Percentiles rank a stretch among this genome's conserved stretches.
Conservation (phyloP, 92 coral and sea anemone genomes). For the Heliopora coerulea region DNA sequence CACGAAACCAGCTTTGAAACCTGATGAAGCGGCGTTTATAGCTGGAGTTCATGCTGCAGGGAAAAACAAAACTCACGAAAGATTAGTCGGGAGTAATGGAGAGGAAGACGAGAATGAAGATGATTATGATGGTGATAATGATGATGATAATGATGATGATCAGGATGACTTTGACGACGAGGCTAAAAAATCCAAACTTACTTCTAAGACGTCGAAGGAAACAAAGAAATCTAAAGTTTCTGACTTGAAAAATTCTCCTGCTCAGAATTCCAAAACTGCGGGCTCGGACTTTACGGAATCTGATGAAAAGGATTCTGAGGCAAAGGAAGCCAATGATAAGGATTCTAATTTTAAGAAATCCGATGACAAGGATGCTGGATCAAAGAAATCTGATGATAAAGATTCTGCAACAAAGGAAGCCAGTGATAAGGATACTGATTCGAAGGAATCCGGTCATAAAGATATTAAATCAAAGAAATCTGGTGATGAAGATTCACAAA, state of each 20-base stretch:
- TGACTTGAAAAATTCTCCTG: not conserved
- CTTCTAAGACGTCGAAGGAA: not conserved
- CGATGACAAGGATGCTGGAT: slow-evolving; percentile 9
- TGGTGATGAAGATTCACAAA: not conserved
- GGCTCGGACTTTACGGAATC: slow-evolving; percentile 34
- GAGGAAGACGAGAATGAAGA: slow-evolving; percentile 60
- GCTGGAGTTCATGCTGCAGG: slow-evolving; percentile 79
- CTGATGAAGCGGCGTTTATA: slow-evolving; percentile 89
- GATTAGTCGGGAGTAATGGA: slow-evolving; percentile 88
- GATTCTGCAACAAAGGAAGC: slow-evolving; percentile 38
- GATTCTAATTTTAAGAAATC: not conserved
- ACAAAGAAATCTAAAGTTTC: not conserved
- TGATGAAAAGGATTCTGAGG: slow-evolving; percentile 28
- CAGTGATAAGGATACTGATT: slow-evolving; percentile 33
- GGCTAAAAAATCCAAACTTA: slow-evolving; percentile 31
- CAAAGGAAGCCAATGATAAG: not conserved
- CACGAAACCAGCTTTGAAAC: slow-evolving; percentile 48
- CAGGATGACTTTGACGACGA: slow-evolving; percentile 40
- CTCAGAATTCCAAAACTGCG: slow-evolving; percentile 24
- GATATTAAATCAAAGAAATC: not conserved
- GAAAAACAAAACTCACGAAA: slow-evolving; percentile 53
- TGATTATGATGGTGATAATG: slow-evolving; percentile 52
- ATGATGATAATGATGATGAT: slow-evolving; percentile 50
- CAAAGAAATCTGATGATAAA: slow-evolving; percentile 17
- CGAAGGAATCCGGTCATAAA: not conserved